Conservation (phyloP, 2,888 invertebrate species). For the Lamproptera curius region DNA sequence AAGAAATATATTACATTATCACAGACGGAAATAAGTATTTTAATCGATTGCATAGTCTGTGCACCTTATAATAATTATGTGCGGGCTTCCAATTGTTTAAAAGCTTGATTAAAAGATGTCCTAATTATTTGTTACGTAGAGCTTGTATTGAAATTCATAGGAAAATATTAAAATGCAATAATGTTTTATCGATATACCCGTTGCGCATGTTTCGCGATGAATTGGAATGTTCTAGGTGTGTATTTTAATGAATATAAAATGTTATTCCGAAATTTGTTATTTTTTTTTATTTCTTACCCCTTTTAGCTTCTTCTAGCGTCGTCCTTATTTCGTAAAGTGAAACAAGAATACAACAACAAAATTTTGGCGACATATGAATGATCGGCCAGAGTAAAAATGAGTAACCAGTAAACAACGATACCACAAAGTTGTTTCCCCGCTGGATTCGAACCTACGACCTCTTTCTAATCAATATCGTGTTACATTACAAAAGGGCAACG, state of each 20-base stretch:
- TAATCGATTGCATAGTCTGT: neutral
- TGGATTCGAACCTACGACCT: too few species aligned
- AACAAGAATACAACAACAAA: too few species aligned
- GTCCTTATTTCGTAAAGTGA: too few species aligned
- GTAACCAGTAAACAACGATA: too few species aligned
- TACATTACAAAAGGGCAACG: too few species aligned
- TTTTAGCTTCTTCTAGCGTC: too few species aligned
- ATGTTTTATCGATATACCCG: constrained; percentile 63
- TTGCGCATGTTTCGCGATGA: constrained; percentile 67
- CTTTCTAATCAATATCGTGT: too few species aligned
- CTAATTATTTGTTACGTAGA: constrained; percentile 32
- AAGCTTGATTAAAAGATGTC: constrained; percentile 33
- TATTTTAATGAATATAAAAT: constrained; percentile 75
- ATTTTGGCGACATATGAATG: too few species aligned
- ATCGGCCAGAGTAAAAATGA: too few species aligned
- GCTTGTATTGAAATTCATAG: constrained; percentile 46
- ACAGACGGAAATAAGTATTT: too few species aligned
- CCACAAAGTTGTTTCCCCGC: too few species aligned
- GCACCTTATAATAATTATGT: constrained; percentile 27
- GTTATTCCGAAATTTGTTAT: constrained; percentile 54
- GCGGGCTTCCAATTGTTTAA: constrained; percentile 41
- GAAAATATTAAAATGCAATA: constrained; percentile 68
- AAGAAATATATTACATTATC: too few species aligned
- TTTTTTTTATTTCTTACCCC: constrained; percentile 44
- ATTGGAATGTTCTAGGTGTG: constrained; percentile 70